A percentile compares a stretch with the other conserved stretches of the same genome.
phyloP scores from a whole-genome alignment of 2,888 invertebrate genomes.

The Ischnura elegans region DNA sequence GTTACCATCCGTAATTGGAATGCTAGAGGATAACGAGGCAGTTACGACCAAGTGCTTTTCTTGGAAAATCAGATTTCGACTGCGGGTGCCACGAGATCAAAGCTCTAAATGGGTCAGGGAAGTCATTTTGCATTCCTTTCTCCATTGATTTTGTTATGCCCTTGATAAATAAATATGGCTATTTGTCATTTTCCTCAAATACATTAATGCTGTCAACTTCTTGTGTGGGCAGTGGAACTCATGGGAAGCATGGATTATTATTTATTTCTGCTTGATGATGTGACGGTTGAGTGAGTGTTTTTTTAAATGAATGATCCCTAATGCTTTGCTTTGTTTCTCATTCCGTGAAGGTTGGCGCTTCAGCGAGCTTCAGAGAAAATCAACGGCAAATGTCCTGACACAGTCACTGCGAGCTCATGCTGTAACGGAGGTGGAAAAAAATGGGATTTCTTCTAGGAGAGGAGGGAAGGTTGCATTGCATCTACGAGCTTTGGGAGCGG shows the following conservation, averaged over 20 bases:
- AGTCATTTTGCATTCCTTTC: background rate
- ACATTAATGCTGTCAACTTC: no score
- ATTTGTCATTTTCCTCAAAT: no score
- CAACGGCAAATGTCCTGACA: background rate
- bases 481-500: background rate
- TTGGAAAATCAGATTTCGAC: background rate
- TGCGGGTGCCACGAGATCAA: background rate
- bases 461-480: background rate
- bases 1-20: slow-evolving; percentile 19
- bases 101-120: background rate
- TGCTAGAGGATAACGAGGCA: slow-evolving; percentile 4
- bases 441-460: background rate
- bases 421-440: background rate
- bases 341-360: background rate
- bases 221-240: no score
- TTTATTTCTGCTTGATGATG: no score
- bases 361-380: background rate
- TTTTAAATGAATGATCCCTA: no score
- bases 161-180: no score
- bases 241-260: no score
- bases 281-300: no score
- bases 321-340: background rate
- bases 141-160: no score
- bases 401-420: background rate
- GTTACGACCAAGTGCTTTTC: slow-evolving; percentile 3